phyloP scores from a whole-genome alignment of 1,140 invertebrate genomes.

The Drosophila paulistorum region DNA sequence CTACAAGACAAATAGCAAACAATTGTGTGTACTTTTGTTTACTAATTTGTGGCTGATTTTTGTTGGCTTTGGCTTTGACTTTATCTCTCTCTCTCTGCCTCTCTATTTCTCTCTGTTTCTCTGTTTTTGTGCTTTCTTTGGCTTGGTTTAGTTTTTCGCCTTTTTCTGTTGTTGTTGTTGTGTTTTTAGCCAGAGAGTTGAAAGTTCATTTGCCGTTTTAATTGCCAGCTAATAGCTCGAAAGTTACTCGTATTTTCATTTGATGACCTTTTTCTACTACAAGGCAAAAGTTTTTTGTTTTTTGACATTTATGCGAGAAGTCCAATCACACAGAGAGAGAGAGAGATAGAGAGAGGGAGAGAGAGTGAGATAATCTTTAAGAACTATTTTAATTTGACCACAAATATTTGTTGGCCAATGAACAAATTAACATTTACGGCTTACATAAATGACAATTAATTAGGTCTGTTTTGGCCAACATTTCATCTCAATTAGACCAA shows the following conservation, averaged over 20 bases:
- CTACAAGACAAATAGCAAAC: slow-evolving; percentile 51
- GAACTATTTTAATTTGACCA: neutral
- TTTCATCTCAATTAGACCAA: too few relatives aligned
- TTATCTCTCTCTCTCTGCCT: slow-evolving; percentile 55
- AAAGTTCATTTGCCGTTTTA: slow-evolving; percentile 80
- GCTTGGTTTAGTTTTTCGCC: slow-evolving; percentile 21
- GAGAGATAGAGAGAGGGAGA: slow-evolving; percentile 29
- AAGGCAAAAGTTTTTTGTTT: slow-evolving; percentile 35
- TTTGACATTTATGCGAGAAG: slow-evolving; percentile 14
- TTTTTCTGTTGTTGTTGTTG: neutral
- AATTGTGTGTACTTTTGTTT: slow-evolving; percentile 78
- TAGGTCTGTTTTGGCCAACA: too few relatives aligned
- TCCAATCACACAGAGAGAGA: neutral
- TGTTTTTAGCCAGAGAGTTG: slow-evolving; percentile 42
- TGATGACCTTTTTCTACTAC: slow-evolving; percentile 31
- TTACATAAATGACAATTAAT: too few relatives aligned
- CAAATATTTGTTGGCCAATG: too few relatives aligned
- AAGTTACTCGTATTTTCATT: slow-evolving; percentile 67
- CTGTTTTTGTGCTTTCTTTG: slow-evolving; percentile 6
- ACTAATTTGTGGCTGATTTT: slow-evolving; percentile 71
- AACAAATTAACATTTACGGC: too few relatives aligned
- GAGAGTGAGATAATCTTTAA: neutral
- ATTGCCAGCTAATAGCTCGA: slow-evolving; percentile 74
- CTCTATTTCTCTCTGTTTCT: slow-evolving; percentile 27
- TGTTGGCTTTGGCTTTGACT: slow-evolving; percentile 42